These are phyloP conservation scores for Aphelenchoides besseyi DNA, from an alignment of 1,140 invertebrate genomes.

Conservation along the genomic window DNA sequence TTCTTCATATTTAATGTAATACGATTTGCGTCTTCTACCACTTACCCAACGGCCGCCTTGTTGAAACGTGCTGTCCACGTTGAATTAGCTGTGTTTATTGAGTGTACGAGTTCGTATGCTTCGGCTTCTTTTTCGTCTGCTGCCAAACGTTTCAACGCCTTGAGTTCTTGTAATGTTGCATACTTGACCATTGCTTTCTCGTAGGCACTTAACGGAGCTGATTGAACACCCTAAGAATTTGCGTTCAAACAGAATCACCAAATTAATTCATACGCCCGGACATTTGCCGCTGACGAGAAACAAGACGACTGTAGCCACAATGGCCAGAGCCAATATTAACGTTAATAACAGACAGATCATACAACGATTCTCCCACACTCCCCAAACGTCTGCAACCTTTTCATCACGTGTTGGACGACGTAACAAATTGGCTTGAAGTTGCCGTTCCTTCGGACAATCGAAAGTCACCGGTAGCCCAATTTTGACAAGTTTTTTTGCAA, in stretches of 20 bases:
- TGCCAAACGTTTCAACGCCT: not conserved
- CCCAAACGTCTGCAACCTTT: not conserved
- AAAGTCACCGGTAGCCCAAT: not conserved
- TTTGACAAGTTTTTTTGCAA: not conserved
- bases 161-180: not conserved
- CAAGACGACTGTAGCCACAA: constrained; percentile 11
- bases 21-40: not conserved
- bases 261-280: constrained; percentile 10
- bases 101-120: not conserved
- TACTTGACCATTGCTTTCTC: not conserved
- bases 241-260: not conserved
- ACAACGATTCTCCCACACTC: not conserved
- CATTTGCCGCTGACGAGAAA: constrained; percentile 11
- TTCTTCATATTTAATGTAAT: not conserved
- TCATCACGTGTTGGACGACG: not conserved
- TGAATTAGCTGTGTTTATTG: not conserved
- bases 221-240: not conserved
- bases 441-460: not conserved
- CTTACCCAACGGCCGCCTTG: constrained; percentile 9
- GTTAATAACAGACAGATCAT: not conserved
- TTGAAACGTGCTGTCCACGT: constrained; percentile 11
- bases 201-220: not conserved
- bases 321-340: constrained; percentile 2
- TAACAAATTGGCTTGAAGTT: not conserved
- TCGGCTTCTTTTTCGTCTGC: not conserved